Base-by-base conservation (phyloP, 1,140 invertebrate species). In the Cherax destructor region DNA sequence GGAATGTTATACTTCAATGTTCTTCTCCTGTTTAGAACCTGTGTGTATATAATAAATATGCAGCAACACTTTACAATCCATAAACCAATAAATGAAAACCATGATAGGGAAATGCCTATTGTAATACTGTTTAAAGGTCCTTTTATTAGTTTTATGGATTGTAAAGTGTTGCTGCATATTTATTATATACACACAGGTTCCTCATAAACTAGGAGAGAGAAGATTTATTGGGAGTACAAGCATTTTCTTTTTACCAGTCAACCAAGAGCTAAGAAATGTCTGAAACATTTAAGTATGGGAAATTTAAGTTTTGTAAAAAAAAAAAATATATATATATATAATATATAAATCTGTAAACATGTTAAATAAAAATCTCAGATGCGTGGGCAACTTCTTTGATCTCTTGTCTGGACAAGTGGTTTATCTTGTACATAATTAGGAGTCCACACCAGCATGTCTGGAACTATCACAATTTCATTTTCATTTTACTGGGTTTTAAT, bases 341-440 rank as follows among this genome's bases (percentile, higher is more conserved):
- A 74, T 74, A 74, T 74, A 74, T 30, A 74, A 74, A 74, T 30
- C 69, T 74, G 69, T 74, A 74, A 74, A 30, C 69, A 74, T 74
- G 24, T 74, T 65, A 65, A 65, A 74, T 74, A 74, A 74, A 41
- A 74, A 30, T n/a, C 24, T 30, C 24, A 74, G 24, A 74, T 74
- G 11, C 13, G 65, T 18, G 69, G 24, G 4, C 21, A 21, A 74
- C 69, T 30, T 74, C 21, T 18, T 9, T 74, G 69, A 74, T 30
- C 69, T 74, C 69, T 74, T 30, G 24, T 30, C n/a, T 74, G 24
- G 21, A 74, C 21, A 74, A 21, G 69, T 74, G 69, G 24, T 30
- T 74, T 24, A 30, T 6, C 24, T 74, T 30, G 69, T 74, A 74
- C 24, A 74, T 74, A 74, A 30, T 30, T 74, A 74, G 69, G n/a